Conservation (phyloP, 2,888 invertebrate species). For the Caenorhabditis doughertyi region DNA sequence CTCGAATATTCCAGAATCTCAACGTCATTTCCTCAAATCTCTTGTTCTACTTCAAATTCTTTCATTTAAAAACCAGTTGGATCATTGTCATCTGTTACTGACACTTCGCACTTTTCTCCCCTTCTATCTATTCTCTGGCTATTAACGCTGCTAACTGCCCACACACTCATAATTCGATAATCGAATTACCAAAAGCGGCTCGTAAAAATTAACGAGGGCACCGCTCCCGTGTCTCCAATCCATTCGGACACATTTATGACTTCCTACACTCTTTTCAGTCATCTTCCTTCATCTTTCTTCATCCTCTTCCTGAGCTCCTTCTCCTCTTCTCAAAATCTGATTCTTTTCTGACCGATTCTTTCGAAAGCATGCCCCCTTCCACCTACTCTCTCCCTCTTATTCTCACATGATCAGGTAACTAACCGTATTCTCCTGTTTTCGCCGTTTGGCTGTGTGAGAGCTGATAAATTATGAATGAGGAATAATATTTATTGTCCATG, state of each 20-base stretch:
- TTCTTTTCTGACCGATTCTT: conserved; percentile 21
- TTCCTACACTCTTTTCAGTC: conserved; percentile 16
- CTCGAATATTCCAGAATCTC: conserved; percentile 12
- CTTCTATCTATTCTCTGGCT: neutral
- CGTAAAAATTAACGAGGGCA: conserved; percentile 50
- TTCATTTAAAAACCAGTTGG: conserved; percentile 37
- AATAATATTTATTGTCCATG: conserved; percentile 49
- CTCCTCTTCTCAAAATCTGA: conserved; percentile 22
- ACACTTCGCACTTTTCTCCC: conserved; percentile 31
- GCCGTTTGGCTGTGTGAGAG: conserved; percentile 2
- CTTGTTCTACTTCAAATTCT: neutral
- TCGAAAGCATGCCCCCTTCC: neutral
- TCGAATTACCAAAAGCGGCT: conserved; percentile 44
- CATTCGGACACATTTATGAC: conserved; percentile 41
- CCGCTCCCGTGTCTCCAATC: conserved; percentile 27
- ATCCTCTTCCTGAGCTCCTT: neutral
- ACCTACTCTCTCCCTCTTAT: neutral
- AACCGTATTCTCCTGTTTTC: neutral
- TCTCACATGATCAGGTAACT: conserved; percentile 39
- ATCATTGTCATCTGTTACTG: conserved; percentile 47
- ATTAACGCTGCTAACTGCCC: conserved; percentile 4
- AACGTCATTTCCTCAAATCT: conserved; percentile 12
- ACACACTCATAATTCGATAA: conserved; percentile 53
- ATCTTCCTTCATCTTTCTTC: conserved; percentile 3
- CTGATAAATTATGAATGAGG: conserved; percentile 55